Evolutionary conservation across 1,140 invertebrate species (phyloP).

Genomic region (Drosophila obscura): DNA sequence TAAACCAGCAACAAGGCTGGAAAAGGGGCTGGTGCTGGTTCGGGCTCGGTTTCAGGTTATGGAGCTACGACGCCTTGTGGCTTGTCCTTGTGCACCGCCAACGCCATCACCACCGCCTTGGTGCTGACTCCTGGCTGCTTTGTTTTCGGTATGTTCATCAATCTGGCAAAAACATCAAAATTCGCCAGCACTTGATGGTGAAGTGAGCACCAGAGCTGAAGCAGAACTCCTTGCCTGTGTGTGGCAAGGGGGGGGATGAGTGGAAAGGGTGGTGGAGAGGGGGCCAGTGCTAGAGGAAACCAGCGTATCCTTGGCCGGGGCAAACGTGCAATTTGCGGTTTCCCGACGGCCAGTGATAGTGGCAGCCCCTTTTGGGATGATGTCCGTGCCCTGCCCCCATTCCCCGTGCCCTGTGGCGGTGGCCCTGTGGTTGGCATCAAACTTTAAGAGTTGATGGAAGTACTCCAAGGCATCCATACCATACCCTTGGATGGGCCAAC

Average conservation of each 20-base stretch:
- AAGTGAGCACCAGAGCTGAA: not conserved
- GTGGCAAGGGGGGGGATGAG: not conserved
- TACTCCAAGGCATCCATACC: conserved; percentile 37
- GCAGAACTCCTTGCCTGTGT: not conserved
- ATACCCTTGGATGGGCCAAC: conserved; percentile 29
- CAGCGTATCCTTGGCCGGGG: conserved; percentile 39
- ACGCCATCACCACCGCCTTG: not conserved
- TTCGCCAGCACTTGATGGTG: conserved; percentile 41
- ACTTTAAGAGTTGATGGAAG: conserved; percentile 66
- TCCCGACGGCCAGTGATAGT: conserved; percentile 54
- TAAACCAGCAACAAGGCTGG: conserved; percentile 44
- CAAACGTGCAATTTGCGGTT: conserved; percentile 69
- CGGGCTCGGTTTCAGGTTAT: conserved; percentile 4
- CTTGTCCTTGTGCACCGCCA: conserved; percentile 18
- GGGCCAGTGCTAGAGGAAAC: too few relatives aligned
- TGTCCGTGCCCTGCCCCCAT: too few relatives aligned
- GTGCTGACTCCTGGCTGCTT: conserved; percentile 5
- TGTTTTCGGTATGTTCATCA: conserved; percentile 64
- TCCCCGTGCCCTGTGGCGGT: not conserved
- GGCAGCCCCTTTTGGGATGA: conserved; percentile 7
- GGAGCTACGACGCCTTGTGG: conserved; percentile 38
- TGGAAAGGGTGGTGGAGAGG: conserved; percentile 5
- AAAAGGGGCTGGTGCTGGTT: not conserved
- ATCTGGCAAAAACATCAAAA: conserved; percentile 78
- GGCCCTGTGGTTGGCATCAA: conserved; percentile 55